Evolutionary conservation across 2,797 vertebrate species (phyloP), one percentile per base, ranked within the genome.

Genomic region (Centroberyx gerrardi): DNA sequence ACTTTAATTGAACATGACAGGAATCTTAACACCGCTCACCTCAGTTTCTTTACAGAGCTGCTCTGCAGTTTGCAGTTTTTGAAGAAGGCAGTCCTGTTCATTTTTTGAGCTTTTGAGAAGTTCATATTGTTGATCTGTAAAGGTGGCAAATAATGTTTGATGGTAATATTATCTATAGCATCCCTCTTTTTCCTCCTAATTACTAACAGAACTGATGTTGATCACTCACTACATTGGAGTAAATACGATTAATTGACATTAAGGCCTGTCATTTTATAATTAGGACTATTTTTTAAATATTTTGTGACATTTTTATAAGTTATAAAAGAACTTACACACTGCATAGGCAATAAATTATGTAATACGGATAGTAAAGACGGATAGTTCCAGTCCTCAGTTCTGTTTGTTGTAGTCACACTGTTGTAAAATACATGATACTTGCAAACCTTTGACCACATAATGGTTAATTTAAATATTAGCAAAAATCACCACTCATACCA

Each of bases 21-120:
- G 44, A 36, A 83, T 67, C 74, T 81, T n/a, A 86, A 69, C 67
- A 78, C 6, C 28, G 53, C 82, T 86, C 69, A 98, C 97, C 95
- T 97, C 87, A 83, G 66, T 82, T 68, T 96, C 96, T 86, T 90
- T 85, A 83, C 93, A 92, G 33, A 83, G 85, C 70, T 92, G 72
- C 88, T 96, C 95, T 78, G 81, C 85, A 68, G 83, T 84, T 87
- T 95, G 87, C 58, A 97, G 87, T 89, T 97, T 95, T 88, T 93
- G 87, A 78, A 92, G 85, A 85, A 97, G 87, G 10, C 72, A 82
- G 56, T 96, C 82, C 54, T 93, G 87, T 78, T 94, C 93, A 59
- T 86, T 80, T 87, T 95, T 94, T 74, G 88, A 94, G 68, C 91
- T 91, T 88, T 94, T 91, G 48, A 97, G 85, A 58, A 94, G 88